phyloP scores from a whole-genome alignment of 2,113 vertebrate genomes.

The Lonchura striata region DNA sequence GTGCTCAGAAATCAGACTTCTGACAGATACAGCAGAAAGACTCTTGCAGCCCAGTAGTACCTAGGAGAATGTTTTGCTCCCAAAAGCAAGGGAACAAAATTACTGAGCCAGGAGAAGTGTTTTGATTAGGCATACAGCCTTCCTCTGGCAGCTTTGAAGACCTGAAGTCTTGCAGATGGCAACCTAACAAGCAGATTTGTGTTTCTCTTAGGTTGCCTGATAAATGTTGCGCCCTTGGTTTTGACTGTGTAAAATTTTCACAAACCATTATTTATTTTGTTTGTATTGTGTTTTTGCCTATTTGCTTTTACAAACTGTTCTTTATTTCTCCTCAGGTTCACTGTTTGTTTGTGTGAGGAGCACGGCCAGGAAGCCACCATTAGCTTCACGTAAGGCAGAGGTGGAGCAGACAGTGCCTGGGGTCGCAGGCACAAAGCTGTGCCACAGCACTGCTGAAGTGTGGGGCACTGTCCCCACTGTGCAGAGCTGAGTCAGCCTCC shows the following conservation, averaged over 20 bases:
- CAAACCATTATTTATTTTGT: not conserved
- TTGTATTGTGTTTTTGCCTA: not conserved
- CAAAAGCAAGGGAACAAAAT: not conserved
- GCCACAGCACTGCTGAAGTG: accelerated
- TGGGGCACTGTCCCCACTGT: not conserved
- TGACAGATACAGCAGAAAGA: not conserved
- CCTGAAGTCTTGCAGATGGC: not conserved
- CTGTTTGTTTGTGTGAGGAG: not conserved
- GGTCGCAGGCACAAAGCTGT: not conserved
- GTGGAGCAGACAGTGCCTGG: not conserved
- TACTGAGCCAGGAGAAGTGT: not conserved
- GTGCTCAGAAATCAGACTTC: not conserved
- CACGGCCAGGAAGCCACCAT: not conserved
- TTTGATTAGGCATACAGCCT: not conserved
- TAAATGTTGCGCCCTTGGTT: not conserved
- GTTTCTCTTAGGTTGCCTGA: not conserved
- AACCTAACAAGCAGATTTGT: not conserved
- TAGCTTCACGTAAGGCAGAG: not conserved
- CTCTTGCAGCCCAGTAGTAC: accelerated
- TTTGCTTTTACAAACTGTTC: not conserved
- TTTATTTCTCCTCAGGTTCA: not conserved
- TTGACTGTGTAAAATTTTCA: not conserved
- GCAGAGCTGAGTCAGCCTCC: not conserved
- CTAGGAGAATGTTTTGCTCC: not conserved
- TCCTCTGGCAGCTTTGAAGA: not conserved